Evolutionary conservation across 2,797 vertebrate genomes (phyloP).

Genomic region (Sebastes oblongus): DNA sequence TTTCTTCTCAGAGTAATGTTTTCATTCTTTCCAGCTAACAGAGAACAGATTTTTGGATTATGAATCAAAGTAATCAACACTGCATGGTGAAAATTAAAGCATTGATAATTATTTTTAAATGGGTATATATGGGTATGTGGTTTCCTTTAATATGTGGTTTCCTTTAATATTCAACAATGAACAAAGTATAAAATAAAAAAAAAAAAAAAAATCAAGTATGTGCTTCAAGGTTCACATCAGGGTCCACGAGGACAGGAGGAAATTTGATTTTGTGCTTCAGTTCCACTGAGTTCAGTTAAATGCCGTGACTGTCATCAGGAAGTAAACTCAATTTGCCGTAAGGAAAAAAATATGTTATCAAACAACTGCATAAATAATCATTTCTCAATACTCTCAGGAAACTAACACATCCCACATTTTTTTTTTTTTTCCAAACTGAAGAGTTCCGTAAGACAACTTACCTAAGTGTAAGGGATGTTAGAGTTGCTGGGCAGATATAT

Average conservation of each 20-base stretch:
- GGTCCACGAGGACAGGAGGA: not conserved
- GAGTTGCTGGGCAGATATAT: not conserved
- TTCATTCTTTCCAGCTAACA: not conserved
- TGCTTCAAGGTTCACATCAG: slow-evolving; percentile 4
- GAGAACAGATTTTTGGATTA: not conserved
- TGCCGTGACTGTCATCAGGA: slow-evolving; percentile 12
- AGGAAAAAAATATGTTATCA: slow-evolving; percentile 13
- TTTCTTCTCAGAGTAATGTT: not conserved
- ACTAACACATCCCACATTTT: not conserved
- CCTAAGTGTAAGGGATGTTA: not conserved
- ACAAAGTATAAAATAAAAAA: not conserved
- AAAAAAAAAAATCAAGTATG: not conserved
- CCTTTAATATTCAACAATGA: not conserved
- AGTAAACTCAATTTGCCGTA: slow-evolving; percentile 36
- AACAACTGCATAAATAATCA: slow-evolving; percentile 27
- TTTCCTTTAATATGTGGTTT: not conserved
- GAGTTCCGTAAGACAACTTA: not conserved
- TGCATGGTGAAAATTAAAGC: not conserved
- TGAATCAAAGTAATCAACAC: not conserved
- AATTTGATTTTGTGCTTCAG: slow-evolving; percentile 37
- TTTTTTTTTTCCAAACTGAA: not conserved
- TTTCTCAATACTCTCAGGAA: not conserved
- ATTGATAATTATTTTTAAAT: not conserved
- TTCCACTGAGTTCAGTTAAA: slow-evolving; percentile 11
- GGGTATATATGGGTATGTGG: not conserved